Base-by-base conservation (phyloP, 2,888 invertebrate genomes). In the Troides helena region DNA sequence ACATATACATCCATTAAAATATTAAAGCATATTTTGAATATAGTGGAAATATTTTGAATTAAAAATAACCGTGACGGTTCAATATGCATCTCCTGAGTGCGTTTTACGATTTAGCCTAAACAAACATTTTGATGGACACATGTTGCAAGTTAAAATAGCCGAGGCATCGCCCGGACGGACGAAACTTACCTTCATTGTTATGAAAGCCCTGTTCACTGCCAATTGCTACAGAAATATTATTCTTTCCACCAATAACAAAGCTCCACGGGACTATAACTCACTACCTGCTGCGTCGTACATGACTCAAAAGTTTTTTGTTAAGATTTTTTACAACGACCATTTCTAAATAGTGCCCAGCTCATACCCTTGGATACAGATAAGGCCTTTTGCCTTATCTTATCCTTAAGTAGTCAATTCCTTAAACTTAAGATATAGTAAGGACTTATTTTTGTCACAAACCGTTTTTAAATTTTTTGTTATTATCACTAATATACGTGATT, bases 61-160 rank as follows among this genome's bases (percentile, higher is more conserved):
- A 74, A 85, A 88, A 84, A 85, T 82, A 90, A 90, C 90, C 91
- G 91, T 91, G 90, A 88, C 82, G 85, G 89, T 89, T 90, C 87
- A 88, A 78, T 87, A 86, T 86, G 88, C 87, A 90, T 90, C 90
- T 90, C 89, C 91, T 82, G 85, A 84, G 83, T 80, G 82, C 77
- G 82, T 84, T 88, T 89, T 89, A 90, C 85, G 88, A 88, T 83
- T 85, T 85, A 77, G 86, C 91, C 90, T 92, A 91, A 91, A 89
- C 87, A 90, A 91, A 92, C 87, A 92, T 84, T 83, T 83, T 80
- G 64, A 81, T 78, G 79, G 85, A 86, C 88, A 90, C 85, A 85
- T 90, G 89, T 87, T 81, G 82, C 82, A 78, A 78, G 79, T 80
- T 82, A 82, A 77, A 74, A 76, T 78, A 85, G 80, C 83, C 85